Percentiles rank a stretch among this genome's conserved stretches.
These are phyloP conservation scores for Menura novaehollandiae DNA, from an alignment of 2,113 vertebrate genomes.

Conservation along the genomic window DNA sequence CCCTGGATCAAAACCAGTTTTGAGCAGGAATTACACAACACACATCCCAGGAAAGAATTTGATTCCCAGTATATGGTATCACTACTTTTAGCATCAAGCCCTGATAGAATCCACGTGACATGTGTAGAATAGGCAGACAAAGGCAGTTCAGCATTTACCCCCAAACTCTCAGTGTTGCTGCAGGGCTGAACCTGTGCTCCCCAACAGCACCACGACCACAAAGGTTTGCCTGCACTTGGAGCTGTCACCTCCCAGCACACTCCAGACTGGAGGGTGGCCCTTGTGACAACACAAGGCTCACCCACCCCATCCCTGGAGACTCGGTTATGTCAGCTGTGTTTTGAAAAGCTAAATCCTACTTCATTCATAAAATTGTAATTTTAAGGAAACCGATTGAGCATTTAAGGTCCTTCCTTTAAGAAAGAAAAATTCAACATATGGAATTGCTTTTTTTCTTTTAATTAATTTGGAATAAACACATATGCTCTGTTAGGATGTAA, in stretches of 20 bases:
- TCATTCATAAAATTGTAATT: not conserved
- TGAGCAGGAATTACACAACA: conserved; percentile 18
- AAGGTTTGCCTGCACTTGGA: conserved; percentile 19
- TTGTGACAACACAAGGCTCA: not conserved
- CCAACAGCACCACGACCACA: not conserved
- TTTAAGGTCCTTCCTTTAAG: conserved; percentile 6
- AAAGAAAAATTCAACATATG: not conserved
- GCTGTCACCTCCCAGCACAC: not conserved
- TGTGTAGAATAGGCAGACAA: not conserved
- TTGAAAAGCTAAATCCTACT: conserved; percentile 24
- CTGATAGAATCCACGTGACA: not conserved
- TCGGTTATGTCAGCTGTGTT: not conserved
- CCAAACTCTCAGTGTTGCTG: not conserved
- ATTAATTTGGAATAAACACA: not conserved
- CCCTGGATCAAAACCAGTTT: not conserved
- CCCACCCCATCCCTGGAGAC: not conserved
- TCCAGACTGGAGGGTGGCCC: not conserved
- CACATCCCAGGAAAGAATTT: conserved; percentile 28
- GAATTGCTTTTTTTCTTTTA: not conserved
- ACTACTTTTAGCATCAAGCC: conserved; percentile 28
- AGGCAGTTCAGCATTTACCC: not conserved
- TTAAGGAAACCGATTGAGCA: conserved; percentile 34
- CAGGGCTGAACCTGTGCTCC: not conserved
- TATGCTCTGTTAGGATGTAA: not conserved
- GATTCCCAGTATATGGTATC: conserved; percentile 18